Conservation (phyloP, 2,797 vertebrate genomes). For the Mionectes olivaceus region DNA sequence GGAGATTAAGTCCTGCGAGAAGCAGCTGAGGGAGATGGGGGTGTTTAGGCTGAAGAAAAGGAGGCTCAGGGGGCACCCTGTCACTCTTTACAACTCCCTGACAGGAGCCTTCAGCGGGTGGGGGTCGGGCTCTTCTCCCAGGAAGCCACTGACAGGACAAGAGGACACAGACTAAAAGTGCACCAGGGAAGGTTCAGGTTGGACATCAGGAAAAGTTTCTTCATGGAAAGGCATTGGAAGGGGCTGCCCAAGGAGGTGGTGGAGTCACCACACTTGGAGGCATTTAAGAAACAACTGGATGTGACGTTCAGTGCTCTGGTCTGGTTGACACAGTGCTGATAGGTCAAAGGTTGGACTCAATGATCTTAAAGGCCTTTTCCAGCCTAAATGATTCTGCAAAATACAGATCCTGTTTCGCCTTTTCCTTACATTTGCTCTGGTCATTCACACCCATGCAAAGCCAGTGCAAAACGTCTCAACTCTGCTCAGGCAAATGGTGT, state of each 20-base stretch:
- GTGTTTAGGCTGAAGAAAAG: not conserved
- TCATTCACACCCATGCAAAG: not conserved
- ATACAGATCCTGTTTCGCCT: not conserved
- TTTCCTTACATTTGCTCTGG: not conserved
- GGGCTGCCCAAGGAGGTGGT: not conserved
- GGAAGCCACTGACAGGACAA: not conserved
- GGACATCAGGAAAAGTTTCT: not conserved
- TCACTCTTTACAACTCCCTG: not conserved
- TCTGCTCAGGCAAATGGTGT: rapidly evolving
- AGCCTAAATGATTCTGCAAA: not conserved
- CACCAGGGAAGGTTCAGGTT: not conserved
- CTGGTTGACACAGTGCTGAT: not conserved
- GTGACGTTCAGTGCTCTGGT: not conserved
- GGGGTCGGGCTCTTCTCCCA: not conserved
- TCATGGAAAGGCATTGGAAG: not conserved
- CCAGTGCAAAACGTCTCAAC: not conserved
- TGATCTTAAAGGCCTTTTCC: not conserved
- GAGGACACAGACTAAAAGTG: not conserved
- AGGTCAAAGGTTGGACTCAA: rapidly evolving
- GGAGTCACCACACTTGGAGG: not conserved
- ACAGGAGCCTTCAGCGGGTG: not conserved
- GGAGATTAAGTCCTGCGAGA: not conserved
- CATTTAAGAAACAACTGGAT: not conserved
- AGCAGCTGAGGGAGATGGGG: not conserved
- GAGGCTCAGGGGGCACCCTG: not conserved